Base-by-base conservation (phyloP, 2,888 invertebrate species). In the Chloroclysta siterata region DNA sequence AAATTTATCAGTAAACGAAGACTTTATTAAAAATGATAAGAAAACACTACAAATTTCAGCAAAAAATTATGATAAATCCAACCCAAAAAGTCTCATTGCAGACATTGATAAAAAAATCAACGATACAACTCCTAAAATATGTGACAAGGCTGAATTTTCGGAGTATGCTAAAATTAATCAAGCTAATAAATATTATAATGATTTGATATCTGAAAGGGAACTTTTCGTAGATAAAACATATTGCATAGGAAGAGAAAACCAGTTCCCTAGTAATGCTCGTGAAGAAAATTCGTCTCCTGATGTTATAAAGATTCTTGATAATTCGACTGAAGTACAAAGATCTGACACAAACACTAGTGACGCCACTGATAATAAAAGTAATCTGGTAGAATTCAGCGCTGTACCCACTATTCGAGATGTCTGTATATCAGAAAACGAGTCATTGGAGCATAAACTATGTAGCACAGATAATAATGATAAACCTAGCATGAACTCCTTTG, bases 181-280 rank as follows among this genome's bases (percentile, higher is more conserved):
- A 41, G 3, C 56, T 11, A 58, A 58, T 44, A 56, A 69, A 36
- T 53, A 65, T 53, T 65, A 61, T 47, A 60, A 47, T 53, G 66
- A 62, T 50, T 51, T 61, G 33, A 65, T 65, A 47, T 46, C 58
- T 33, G 58, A 44, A 42, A 53, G 36, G 4, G 47, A 65, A 53
- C 53, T 65, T 39, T 33, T 60, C 8, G 7, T 61, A 7, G 46
- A 53, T 36, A 58, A 58, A 54, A 51, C 41, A 15, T 15, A 36
- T 47, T 28, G 42, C 41, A 22, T 15, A 0, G 42, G 29, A 59
- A n/a, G 15, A 54, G n/a, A 28, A 48, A 48, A 53, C 10, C 14
- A 39, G 17, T 15, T 55, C 15, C n/a, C 11, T 3, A 39, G 10
- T 17, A 50, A 14, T 47, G 3, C 15, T 47, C n/a, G 44, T 1